Conservation (phyloP, 2,113 vertebrate genomes). For the Vireo altiloquus region DNA sequence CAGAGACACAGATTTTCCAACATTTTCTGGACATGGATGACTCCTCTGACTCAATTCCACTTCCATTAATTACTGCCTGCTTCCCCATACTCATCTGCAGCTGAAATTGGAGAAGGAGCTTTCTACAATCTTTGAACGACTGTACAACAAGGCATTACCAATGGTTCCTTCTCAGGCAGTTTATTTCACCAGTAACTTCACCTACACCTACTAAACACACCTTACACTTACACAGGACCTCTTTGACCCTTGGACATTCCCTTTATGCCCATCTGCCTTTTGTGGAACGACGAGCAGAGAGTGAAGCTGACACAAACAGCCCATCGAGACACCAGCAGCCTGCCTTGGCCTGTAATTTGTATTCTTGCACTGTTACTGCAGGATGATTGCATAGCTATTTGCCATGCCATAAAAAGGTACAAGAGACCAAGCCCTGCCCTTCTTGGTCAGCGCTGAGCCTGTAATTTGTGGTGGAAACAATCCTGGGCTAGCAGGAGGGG, state of each 20-base stretch:
- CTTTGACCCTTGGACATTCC: not conserved
- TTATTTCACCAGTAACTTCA: not conserved
- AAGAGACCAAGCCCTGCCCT: conserved; percentile 60
- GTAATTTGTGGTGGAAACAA: conserved; percentile 49
- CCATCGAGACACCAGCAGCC: not conserved
- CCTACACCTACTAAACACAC: not conserved
- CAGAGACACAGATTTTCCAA: not conserved
- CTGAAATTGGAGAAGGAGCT: not conserved
- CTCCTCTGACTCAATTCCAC: not conserved
- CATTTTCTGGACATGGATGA: not conserved
- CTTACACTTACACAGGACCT: not conserved
- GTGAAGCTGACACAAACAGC: not conserved
- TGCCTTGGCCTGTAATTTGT: conserved; percentile 51
- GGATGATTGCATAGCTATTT: conserved; percentile 66
- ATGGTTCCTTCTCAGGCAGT: not conserved
- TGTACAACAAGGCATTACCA: not conserved
- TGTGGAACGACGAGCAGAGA: not conserved
- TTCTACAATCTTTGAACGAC: not conserved
- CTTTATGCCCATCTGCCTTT: not conserved
- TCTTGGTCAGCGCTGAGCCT: conserved; percentile 16
- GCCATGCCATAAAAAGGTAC: conserved; percentile 67
- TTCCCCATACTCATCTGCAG: not conserved
- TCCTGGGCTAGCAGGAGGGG: conserved; percentile 23
- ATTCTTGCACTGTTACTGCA: conserved; percentile 33
- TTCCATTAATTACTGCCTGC: not conserved